Base-by-base conservation (phyloP, 2,113 vertebrate species). In the Perca flavescens region DNA sequence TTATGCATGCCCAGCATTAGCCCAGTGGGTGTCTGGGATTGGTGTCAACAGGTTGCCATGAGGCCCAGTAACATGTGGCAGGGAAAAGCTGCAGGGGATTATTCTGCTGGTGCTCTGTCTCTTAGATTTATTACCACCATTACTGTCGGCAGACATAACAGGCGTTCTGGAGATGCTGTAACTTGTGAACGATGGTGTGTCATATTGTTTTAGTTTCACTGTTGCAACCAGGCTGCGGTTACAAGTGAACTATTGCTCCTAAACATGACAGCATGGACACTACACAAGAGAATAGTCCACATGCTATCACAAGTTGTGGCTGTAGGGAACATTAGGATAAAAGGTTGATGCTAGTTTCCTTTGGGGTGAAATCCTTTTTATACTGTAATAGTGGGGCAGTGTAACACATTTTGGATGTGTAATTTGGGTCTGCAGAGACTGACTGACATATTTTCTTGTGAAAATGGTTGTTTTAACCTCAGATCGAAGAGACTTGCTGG, bases 21-120 rank as follows among this genome's bases (percentile, higher is more conserved):
- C 62, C 62, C 66, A 47, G 12, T 64, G 77, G 76, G 34, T 50
- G 60, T 71, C n/a, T 83, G 50, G 77, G 84, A 87, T 82, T 84
- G 79, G 74, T 81, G 85, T 88, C 85, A 90, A 86, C 83, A 89
- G 65, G 77, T 84, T 87, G 58, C 73, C 71, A 68, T 79, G 50
- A 64, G 77, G 73, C 76, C 57, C 1, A 1, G 47, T 62, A 88
- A 84, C 83, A 89, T 88, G 87, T 87, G 82, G 86, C 88, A 82
- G 77, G 60, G 75, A 82, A 83, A 86, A 79, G 40, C 83, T 86
- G 83, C 83, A 58, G 83, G 76, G 87, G 82, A 85, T 90, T 92
- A 84, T 85, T 84, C 43, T 77, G 81, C 82, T 77, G 77, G 75
- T 28, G 54, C 73, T 62, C 77, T 31, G 54, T 84, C 85, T 80